Evolutionary conservation across 2,888 invertebrate genomes (phyloP).

Genomic region (Andrena praecox): DNA sequence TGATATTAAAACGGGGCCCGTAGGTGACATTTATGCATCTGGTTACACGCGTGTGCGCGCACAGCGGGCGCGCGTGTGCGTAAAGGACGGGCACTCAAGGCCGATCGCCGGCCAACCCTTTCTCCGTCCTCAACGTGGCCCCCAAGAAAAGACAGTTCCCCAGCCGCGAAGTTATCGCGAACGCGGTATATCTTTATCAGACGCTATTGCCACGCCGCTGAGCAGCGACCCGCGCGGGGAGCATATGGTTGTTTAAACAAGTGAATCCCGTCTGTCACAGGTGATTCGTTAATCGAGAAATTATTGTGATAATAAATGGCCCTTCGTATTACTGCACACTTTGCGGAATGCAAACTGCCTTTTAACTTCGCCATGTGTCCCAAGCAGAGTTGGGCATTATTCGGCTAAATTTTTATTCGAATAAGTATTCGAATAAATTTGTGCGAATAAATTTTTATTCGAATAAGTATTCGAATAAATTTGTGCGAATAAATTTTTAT

Average conservation of each 20-base stretch:
- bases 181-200: conserved; percentile 55
- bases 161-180: conserved; percentile 49
- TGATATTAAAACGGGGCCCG: conserved; percentile 34
- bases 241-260: conserved; percentile 29
- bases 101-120: conserved; percentile 72
- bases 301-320: neutral
- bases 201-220: conserved; percentile 14
- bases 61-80: conserved; percentile 59
- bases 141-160: conserved; percentile 55
- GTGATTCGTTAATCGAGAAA: neutral
- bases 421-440: no score
- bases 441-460: no score
- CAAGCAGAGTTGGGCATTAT: no score
- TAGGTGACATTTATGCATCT: conserved; percentile 48
- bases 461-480: no score
- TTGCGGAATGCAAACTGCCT: neutral
- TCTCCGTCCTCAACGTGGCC: conserved; percentile 57
- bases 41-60: conserved; percentile 46
- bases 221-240: conserved; percentile 20
- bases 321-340: neutral
- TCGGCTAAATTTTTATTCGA: no score
- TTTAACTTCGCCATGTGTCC: neutral
- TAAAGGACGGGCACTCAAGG: conserved; percentile 76
- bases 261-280: neutral
- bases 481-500: no score